These are phyloP conservation scores for Characodon lateralis DNA, from an alignment of 2,797 vertebrate genomes.

Conservation along the genomic window DNA sequence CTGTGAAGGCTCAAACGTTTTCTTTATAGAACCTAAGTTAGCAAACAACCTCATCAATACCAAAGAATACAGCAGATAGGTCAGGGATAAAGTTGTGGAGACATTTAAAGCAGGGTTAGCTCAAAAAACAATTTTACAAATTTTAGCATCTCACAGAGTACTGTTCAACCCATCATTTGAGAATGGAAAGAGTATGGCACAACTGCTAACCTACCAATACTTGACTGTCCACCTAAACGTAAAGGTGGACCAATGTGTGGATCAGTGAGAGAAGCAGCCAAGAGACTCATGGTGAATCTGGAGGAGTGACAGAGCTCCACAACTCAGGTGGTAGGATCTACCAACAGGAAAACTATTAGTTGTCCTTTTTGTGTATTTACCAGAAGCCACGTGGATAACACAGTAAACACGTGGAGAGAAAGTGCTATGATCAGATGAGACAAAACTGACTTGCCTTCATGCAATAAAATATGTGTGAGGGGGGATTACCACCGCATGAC, in stretches of 20 bases:
- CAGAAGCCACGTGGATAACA: background rate
- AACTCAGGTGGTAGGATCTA: background rate
- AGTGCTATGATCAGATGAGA: background rate
- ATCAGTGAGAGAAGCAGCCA: background rate
- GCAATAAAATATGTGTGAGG: background rate
- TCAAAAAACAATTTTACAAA: background rate
- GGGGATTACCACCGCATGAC: background rate
- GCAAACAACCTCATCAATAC: background rate
- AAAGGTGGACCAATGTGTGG: background rate
- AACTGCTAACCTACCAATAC: background rate
- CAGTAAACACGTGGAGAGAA: background rate
- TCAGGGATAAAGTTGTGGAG: background rate
- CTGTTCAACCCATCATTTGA: background rate
- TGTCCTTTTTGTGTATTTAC: background rate
- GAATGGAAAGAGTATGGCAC: background rate
- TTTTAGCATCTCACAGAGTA: too few relatives aligned
- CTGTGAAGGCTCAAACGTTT: background rate
- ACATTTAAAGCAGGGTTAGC: background rate
- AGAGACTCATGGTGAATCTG: background rate
- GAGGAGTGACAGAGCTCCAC: background rate
- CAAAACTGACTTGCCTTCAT: background rate
- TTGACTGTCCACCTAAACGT: background rate
- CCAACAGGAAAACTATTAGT: too few relatives aligned
- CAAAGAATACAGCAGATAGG: background rate
- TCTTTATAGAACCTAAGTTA: background rate